Conservation (phyloP, 2,113 vertebrate species). For the Ctenodactylus gundi region DNA sequence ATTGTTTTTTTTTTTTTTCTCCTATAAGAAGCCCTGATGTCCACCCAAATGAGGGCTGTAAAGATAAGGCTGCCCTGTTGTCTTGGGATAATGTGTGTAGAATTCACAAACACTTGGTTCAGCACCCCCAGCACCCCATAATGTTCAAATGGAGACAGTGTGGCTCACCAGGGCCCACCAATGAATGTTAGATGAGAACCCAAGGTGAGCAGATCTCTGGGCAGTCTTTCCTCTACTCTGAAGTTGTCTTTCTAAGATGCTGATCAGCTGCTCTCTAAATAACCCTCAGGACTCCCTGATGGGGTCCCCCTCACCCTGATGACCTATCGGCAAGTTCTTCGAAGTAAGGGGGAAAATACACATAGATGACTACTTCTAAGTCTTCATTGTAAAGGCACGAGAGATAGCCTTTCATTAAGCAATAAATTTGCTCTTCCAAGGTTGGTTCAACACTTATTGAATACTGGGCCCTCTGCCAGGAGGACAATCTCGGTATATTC, state of each 20-base stretch:
- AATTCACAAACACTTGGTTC: not conserved
- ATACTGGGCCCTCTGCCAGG: not conserved
- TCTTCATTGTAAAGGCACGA: not conserved
- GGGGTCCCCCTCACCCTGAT: not conserved
- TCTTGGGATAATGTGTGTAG: not conserved
- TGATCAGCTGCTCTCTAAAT: not conserved
- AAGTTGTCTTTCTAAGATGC: not conserved
- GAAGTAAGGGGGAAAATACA: not conserved
- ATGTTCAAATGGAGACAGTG: not conserved
- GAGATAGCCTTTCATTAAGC: not conserved
- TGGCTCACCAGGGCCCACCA: not conserved
- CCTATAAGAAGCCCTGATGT: not conserved
- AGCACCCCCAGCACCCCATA: not conserved
- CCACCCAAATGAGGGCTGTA: not conserved
- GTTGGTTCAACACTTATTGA: not conserved
- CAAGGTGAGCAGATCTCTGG: not conserved
- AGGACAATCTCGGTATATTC: not conserved
- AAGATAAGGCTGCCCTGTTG: not conserved
- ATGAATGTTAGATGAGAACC: not conserved
- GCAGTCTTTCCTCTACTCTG: not conserved
- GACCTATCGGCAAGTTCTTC: not conserved
- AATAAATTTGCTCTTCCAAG: not conserved
- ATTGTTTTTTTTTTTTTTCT: not conserved
- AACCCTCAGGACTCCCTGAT: not conserved
- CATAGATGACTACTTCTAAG: not conserved